Base-by-base conservation (phyloP, 1,140 invertebrate genomes). In the Drosophila eugracilis region DNA sequence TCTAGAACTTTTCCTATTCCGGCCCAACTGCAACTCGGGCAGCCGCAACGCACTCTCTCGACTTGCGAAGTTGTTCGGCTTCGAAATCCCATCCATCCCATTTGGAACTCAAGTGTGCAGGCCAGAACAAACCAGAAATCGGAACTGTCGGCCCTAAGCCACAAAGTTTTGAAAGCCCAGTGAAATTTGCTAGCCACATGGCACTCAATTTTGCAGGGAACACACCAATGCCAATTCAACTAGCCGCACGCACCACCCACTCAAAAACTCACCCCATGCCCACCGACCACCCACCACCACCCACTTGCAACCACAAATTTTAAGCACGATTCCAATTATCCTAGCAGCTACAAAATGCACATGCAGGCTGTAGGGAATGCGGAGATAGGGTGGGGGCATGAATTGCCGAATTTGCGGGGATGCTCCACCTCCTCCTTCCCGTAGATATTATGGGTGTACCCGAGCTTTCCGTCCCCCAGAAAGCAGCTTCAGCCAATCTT, bases 291-390 rank as follows among this genome's bases (percentile, higher is more conserved):
- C 32, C 17, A n/a, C 7, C 10, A 10, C 32, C 32, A 19, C 54
- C 59, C 44, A 47, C 49, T 77, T 67, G 76, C 58, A 88, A 80
- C 83, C 83, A 70, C 83, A 89, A 78, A 88, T 78, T 88, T 88
- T 83, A 89, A 78, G 84, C 83, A 86, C 84, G 72, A 89, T 89
- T 88, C 83, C 83, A 88, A 88, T 88, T 88, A 88, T 88, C 78
- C 74, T 75, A 67, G 67, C 78, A 70, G 78, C 75, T 83, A 83
- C 83, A 78, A 88, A 88, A 77, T 77, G 73, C 73, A 36, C 63
- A 74, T 86, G 63, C 60, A 67, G 47, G 73, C 58, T 21, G 36
- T 5, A 15, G 44, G 10, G 30, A 9, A 22, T 22, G 44, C 6
- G 22, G 2, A 15, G 28, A 10, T n/a, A 17, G 28, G n/a, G 34